Conservation (phyloP, 2,113 vertebrate species). For the Potamarius usumacintae region DNA sequence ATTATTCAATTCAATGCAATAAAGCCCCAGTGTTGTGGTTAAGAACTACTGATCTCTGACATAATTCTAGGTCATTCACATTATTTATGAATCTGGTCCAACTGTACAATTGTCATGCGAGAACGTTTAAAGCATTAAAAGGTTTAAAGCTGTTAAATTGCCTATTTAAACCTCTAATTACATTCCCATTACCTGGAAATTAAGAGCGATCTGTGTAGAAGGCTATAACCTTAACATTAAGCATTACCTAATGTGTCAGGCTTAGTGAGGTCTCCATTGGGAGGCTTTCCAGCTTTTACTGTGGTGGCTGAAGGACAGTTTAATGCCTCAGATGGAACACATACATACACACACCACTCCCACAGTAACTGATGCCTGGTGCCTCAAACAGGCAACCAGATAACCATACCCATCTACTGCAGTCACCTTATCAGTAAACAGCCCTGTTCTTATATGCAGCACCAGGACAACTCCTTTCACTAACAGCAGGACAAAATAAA, state of each 20-base stretch:
- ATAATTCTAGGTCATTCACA: not conserved
- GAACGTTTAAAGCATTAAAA: not conserved
- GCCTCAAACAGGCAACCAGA: conserved; percentile 36
- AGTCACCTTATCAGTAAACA: conserved; percentile 27
- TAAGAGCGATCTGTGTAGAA: conserved; percentile 10
- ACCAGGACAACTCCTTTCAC: not conserved
- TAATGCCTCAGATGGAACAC: conserved; percentile 7
- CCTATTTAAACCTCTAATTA: not conserved
- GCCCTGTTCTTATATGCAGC: conserved; percentile 32
- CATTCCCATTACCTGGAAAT: not conserved
- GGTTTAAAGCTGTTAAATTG: not conserved
- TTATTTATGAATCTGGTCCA: not conserved
- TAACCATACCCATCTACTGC: conserved; percentile 34
- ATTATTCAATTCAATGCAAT: not conserved
- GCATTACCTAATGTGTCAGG: conserved; percentile 7
- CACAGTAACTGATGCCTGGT: not conserved
- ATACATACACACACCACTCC: not conserved
- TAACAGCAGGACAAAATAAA: conserved; percentile 45
- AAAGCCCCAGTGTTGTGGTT: not conserved
- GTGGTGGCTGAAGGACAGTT: conserved; percentile 28
- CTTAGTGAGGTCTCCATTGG: conserved; percentile 11
- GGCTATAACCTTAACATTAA: conserved; percentile 30
- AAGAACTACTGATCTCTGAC: not conserved
- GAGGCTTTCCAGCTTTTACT: conserved; percentile 16
- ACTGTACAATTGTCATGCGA: not conserved